These are phyloP conservation scores for Agonum fuliginosum DNA, from an alignment of 2,888 invertebrate species.

Conservation along the genomic window DNA sequence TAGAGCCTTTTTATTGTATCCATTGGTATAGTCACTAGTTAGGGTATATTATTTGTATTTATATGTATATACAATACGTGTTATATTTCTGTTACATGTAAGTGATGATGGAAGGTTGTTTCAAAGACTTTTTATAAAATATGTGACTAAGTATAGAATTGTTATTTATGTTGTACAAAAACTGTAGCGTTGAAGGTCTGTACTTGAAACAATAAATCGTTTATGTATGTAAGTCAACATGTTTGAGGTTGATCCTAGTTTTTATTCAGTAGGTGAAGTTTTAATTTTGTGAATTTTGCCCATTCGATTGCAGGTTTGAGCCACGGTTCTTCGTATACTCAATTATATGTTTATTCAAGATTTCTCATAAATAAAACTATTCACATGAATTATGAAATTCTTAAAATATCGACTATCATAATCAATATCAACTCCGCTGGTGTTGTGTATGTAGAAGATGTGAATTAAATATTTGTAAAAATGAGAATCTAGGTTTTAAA, in stretches of 20 bases:
- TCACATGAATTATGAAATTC: no score
- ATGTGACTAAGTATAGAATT: slow-evolving; percentile 41
- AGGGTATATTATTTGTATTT: slow-evolving; percentile 32
- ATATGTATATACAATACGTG: slow-evolving; percentile 47
- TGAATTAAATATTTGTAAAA: no score
- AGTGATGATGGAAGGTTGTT: slow-evolving; percentile 7
- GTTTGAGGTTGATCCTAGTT: background rate
- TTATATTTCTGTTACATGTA: slow-evolving; percentile 31
- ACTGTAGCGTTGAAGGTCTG: slow-evolving; percentile 29
- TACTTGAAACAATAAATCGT: slow-evolving; percentile 41
- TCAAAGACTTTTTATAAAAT: slow-evolving; percentile 44
- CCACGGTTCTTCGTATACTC: no score
- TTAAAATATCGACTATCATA: no score
- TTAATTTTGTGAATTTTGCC: background rate
- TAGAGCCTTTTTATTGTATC: slow-evolving; percentile 1
- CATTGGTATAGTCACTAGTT: slow-evolving; percentile 39
- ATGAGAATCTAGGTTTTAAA: no score
- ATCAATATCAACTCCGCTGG: no score
- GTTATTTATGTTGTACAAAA: slow-evolving; percentile 50
- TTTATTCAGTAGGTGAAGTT: background rate
- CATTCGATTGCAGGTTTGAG: no score
- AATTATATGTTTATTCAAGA: no score
- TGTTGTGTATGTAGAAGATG: no score
- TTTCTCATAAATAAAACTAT: no score
- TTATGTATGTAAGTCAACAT: slow-evolving; percentile 41